Evolutionary conservation across 2,797 vertebrate genomes (phyloP).

Genomic region (Pitangus sulphuratus): DNA sequence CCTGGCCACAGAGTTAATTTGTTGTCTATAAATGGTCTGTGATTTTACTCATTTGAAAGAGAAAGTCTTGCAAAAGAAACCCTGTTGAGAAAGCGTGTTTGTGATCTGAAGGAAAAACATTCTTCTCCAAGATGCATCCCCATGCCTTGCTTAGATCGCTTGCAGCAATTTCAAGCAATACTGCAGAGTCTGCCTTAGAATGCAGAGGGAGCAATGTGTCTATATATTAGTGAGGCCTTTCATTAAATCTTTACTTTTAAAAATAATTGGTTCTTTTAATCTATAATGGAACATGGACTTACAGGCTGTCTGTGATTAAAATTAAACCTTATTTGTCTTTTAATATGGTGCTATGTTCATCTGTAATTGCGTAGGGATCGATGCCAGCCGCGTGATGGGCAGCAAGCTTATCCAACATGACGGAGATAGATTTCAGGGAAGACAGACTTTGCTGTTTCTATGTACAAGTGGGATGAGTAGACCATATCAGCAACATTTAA

Average conservation of each 20-base stretch:
- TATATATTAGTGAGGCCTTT: conserved; percentile 60
- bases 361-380: conserved; percentile 78
- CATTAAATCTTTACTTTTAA: conserved; percentile 74
- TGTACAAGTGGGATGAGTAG: conserved; percentile 83
- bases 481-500: conserved; percentile 84
- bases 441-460: conserved; percentile 83
- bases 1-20: conserved; percentile 3
- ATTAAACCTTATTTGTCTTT: conserved; percentile 82
- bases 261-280: conserved; percentile 79
- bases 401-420: conserved; percentile 88
- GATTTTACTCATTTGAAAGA: not conserved
- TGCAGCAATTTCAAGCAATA: conserved; percentile 10
- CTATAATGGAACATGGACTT: conserved; percentile 74
- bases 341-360: conserved; percentile 77
- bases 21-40: conserved; percentile 20
- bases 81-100: not conserved
- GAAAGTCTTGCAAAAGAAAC: not conserved
- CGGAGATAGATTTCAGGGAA: conserved; percentile 90
- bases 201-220: conserved; percentile 45
- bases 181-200: conserved; percentile 26
- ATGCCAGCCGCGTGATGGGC: conserved; percentile 85
- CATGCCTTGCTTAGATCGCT: not conserved
- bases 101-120: not conserved
- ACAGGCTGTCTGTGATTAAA: conserved; percentile 77
- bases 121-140: not conserved